phyloP scores from a whole-genome alignment of 2,113 vertebrate species.

The Burhinus oedicnemus region DNA sequence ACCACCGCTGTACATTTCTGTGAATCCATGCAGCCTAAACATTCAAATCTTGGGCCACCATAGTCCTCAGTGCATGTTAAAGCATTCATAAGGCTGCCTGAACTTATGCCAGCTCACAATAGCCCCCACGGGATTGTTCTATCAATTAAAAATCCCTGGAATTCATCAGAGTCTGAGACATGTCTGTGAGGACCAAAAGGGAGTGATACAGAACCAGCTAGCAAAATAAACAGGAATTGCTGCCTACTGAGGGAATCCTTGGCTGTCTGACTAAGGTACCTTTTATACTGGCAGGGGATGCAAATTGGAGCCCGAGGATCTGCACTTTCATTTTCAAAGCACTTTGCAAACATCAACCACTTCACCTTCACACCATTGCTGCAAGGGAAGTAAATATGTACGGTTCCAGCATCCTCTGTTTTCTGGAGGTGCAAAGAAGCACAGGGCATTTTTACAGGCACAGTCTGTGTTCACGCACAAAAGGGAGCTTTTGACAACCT shows the following conservation, averaged over 20 bases:
- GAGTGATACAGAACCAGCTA: conserved; percentile 33
- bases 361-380: conserved; percentile 62
- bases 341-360: conserved; percentile 62
- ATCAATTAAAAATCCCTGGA: conserved; percentile 51
- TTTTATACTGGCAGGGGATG: conserved; percentile 60
- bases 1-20: neutral
- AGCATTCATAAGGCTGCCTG: neutral
- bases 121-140: neutral
- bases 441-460: neutral
- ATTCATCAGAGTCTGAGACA: conserved; percentile 33
- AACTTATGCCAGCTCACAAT: neutral
- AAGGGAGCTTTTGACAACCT: conserved; percentile 30
- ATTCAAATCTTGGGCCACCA: neutral
- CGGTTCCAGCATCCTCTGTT: conserved; percentile 23
- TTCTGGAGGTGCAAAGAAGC: conserved; percentile 44
- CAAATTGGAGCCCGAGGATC: conserved; percentile 66
- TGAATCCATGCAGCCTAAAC: neutral
- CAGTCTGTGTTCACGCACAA: neutral
- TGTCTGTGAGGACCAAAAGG: conserved; percentile 27
- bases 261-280: conserved; percentile 51
- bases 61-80: neutral
- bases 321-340: conserved; percentile 67
- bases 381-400: conserved; percentile 55
- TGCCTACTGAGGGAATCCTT: conserved; percentile 55
- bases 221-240: conserved; percentile 52